Evolutionary conservation across 2,888 invertebrate genomes (phyloP).

Genomic region (Odontocolon sp.): DNA sequence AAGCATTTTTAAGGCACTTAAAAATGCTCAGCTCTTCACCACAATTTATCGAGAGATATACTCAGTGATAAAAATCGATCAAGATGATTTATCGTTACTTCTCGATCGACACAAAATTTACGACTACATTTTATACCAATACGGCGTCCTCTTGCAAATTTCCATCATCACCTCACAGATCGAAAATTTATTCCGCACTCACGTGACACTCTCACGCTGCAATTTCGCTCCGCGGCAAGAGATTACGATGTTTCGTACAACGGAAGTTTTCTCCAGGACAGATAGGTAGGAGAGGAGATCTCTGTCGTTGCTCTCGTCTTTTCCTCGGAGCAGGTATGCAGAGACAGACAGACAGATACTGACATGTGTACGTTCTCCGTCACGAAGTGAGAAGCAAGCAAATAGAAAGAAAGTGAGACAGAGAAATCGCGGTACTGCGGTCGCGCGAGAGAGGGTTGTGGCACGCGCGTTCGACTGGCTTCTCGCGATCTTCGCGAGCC

Average conservation of each 20-base stretch:
- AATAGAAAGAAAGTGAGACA: conserved; percentile 2
- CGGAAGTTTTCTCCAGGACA: not conserved
- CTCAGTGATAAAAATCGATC: too few relatives aligned
- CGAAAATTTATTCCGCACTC: conserved; percentile 3
- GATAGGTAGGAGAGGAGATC: not conserved
- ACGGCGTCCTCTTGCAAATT: not conserved
- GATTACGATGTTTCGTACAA: not conserved
- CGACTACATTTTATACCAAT: not conserved
- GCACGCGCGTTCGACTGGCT: conserved; percentile 76
- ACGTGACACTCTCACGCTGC: not conserved
- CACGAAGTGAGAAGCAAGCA: not conserved
- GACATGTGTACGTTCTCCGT: conserved; percentile 5
- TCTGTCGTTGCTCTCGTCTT: not conserved
- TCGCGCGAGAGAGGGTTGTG: conserved; percentile 69
- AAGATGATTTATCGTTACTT: too few relatives aligned
- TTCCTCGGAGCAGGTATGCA: not conserved
- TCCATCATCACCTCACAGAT: not conserved
- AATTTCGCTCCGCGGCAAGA: not conserved
- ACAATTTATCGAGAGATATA: too few relatives aligned
- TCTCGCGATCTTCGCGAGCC: conserved; percentile 65
- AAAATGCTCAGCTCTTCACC: too few relatives aligned
- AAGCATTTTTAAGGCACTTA: too few relatives aligned
- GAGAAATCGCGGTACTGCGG: conserved; percentile 25
- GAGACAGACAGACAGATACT: not conserved
- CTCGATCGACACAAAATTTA: too few relatives aligned